A percentile compares a stretch with the other conserved stretches of the same genome.
Evolutionary conservation across 1,140 invertebrate genomes (phyloP).

Genomic region (Drosophila saltans): DNA sequence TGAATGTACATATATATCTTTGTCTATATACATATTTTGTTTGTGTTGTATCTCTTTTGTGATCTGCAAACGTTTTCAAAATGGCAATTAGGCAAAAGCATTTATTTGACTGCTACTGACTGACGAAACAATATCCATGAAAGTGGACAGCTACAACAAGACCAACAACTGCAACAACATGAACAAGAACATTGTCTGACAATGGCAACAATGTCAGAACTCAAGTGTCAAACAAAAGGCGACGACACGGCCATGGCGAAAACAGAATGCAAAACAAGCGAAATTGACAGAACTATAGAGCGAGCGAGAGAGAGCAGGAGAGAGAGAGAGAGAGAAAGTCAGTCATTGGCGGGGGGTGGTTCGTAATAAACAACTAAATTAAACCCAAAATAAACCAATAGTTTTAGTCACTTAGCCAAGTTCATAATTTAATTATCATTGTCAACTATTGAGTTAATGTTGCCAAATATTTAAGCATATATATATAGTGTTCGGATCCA

Average conservation of each 20-base stretch:
- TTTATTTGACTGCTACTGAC: constrained; percentile 49
- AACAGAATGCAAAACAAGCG: constrained; percentile 20
- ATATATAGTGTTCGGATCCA: too few relatives aligned
- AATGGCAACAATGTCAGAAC: constrained; percentile 70
- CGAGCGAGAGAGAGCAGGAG: too few relatives aligned
- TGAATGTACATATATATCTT: constrained; percentile 1
- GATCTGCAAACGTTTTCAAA: constrained; percentile 32
- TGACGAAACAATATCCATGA: constrained; percentile 61
- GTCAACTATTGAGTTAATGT: too few relatives aligned
- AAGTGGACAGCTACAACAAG: constrained; percentile 39
- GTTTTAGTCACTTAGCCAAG: not conserved
- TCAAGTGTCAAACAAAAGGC: constrained; percentile 70
- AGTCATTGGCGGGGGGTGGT: not conserved
- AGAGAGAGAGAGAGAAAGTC: not conserved
- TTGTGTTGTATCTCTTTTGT: constrained; percentile 4
- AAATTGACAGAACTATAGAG: constrained; percentile 1
- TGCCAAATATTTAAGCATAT: too few relatives aligned
- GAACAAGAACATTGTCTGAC: constrained; percentile 41
- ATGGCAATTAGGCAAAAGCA: constrained; percentile 54
- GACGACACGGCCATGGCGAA: constrained; percentile 50
- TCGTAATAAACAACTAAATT: constrained; percentile 9
- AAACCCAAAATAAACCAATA: constrained; percentile 8
- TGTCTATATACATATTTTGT: not conserved
- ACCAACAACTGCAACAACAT: constrained; percentile 24
- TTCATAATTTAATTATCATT: not conserved